These are phyloP conservation scores for Platysternon megacephalum DNA, from an alignment of 2,113 vertebrate genomes.

Conservation along the genomic window DNA sequence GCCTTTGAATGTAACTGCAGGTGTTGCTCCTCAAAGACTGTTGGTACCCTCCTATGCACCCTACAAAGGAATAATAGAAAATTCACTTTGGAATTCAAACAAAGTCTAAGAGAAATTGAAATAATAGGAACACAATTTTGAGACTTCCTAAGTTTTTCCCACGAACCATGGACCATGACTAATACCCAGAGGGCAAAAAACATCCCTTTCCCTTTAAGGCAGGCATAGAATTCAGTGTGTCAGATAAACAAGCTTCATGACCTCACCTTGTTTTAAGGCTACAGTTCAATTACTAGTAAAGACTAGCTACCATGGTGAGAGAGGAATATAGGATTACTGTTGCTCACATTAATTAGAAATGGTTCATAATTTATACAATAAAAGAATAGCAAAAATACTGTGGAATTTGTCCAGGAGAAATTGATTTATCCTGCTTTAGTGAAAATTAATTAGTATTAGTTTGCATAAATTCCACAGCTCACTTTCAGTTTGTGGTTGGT, in stretches of 20 bases:
- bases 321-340: slow-evolving; percentile 49
- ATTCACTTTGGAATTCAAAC: slow-evolving; percentile 86
- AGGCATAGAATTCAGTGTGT: slow-evolving; percentile 79
- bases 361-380: slow-evolving; percentile 17
- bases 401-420: slow-evolving; percentile 12
- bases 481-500: slow-evolving; percentile 45
- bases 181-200: slow-evolving; percentile 86
- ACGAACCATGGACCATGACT: slow-evolving; percentile 87
- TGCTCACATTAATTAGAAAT: slow-evolving; percentile 70
- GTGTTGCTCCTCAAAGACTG: slow-evolving; percentile 86
- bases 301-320: slow-evolving; percentile 38
- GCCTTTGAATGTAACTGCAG: slow-evolving; percentile 89
- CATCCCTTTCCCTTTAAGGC: slow-evolving; percentile 78
- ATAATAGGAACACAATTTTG: slow-evolving; percentile 89
- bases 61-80: slow-evolving; percentile 86
- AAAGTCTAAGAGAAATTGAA: slow-evolving; percentile 85
- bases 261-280: slow-evolving; percentile 78
- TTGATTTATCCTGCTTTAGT: slow-evolving; percentile 33
- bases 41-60: slow-evolving; percentile 83
- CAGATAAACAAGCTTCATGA: slow-evolving; percentile 83
- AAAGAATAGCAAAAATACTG: neutral
- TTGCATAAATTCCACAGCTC: slow-evolving; percentile 40
- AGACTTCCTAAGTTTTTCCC: slow-evolving; percentile 88
- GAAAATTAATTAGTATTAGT: slow-evolving; percentile 39
- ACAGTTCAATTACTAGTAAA: slow-evolving; percentile 77